phyloP scores from a whole-genome alignment of 2,113 vertebrate genomes.

The Butorides virescens region DNA sequence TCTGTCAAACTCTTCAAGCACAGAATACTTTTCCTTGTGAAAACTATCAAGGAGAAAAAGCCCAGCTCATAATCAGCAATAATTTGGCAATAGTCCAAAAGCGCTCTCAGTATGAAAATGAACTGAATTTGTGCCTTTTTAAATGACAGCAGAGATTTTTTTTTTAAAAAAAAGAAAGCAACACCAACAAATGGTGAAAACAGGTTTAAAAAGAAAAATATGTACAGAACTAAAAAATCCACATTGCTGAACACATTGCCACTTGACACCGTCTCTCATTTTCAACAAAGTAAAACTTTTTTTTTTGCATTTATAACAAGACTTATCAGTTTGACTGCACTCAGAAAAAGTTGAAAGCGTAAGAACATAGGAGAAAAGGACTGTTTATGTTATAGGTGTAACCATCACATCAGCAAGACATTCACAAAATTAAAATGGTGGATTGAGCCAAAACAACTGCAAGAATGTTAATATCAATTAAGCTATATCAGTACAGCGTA shows the following conservation, averaged over 20 bases:
- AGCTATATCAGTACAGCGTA: background rate
- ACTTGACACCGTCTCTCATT: background rate
- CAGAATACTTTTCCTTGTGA: background rate
- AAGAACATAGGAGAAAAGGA: background rate
- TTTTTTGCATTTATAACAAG: background rate
- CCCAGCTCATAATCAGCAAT: background rate
- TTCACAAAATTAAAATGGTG: background rate
- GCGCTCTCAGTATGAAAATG: background rate
- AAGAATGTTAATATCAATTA: background rate
- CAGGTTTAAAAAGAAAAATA: background rate
- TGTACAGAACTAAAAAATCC: rapidly evolving
- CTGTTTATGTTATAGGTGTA: background rate
- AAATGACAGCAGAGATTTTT: background rate
- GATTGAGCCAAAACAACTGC: background rate
- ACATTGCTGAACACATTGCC: background rate
- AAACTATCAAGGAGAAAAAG: background rate
- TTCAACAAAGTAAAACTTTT: background rate
- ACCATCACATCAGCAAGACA: background rate
- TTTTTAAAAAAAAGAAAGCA: background rate
- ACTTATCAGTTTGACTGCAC: background rate
- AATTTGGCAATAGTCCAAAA: background rate
- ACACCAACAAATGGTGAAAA: background rate
- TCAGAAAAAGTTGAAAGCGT: background rate
- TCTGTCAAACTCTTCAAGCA: background rate
- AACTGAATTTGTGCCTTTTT: background rate